A percentile compares a stretch with the other conserved stretches of the same genome.
These are phyloP conservation scores for Pseudococcus longispinus DNA, from an alignment of 2,888 invertebrate genomes.

Conservation along the genomic window DNA sequence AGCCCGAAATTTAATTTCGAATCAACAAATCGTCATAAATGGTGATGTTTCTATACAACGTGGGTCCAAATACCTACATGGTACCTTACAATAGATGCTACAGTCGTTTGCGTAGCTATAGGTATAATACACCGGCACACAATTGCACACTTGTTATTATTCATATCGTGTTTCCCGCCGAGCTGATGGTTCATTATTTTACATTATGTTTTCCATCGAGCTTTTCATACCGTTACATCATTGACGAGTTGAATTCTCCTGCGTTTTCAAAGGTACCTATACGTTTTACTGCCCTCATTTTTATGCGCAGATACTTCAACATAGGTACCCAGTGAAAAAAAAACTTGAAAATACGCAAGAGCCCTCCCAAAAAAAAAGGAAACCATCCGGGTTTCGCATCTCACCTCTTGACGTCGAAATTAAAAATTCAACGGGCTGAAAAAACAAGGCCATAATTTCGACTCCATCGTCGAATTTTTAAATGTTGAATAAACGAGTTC, in stretches of 20 bases:
- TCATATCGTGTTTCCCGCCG: constrained; percentile 3
- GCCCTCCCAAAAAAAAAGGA: neutral
- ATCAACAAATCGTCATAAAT: neutral
- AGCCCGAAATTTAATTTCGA: neutral
- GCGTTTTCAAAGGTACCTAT: neutral
- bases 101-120: neutral
- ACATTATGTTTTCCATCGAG: neutral
- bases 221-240: neutral
- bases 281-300: neutral
- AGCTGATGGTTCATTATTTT: constrained; percentile 12
- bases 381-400: neutral
- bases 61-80: too few relatives aligned
- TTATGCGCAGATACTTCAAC: neutral
- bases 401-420: neutral
- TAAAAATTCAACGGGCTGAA: neutral
- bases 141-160: neutral
- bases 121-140: neutral
- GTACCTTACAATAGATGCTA: neutral
- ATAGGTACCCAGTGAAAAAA: neutral
- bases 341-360: neutral
- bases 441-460: neutral
- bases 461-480: neutral
- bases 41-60: neutral
- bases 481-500: neutral
- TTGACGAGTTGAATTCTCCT: neutral